These are phyloP conservation scores for Andrena hattorfiana DNA, from an alignment of 2,888 invertebrate genomes.

Conservation along the genomic window DNA sequence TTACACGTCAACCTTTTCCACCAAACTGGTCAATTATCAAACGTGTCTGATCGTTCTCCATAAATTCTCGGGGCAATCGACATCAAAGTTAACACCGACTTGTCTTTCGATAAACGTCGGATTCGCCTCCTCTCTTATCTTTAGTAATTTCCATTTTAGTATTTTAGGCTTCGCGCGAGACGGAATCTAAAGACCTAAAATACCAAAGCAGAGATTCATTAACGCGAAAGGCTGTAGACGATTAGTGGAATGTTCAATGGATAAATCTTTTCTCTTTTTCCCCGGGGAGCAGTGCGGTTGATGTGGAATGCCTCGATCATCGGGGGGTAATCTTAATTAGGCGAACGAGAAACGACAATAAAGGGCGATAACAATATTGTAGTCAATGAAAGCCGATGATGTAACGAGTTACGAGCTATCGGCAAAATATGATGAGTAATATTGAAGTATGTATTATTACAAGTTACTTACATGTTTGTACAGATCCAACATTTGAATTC, in stretches of 20 bases:
- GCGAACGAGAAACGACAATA: conserved; percentile 46
- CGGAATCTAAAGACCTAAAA: conserved; percentile 42
- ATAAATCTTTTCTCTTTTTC: conserved; percentile 10
- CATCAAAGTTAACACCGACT: conserved; percentile 42
- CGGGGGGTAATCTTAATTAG: conserved; percentile 38
- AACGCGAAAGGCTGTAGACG: conserved; percentile 3
- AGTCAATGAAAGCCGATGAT: conserved; percentile 45
- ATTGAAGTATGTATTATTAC: conserved; percentile 63
- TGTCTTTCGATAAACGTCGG: conserved; percentile 2
- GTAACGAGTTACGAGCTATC: conserved; percentile 42
- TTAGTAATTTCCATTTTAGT: conserved; percentile 32
- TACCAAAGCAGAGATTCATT: conserved; percentile 33
- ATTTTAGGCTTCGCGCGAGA: conserved; percentile 20
- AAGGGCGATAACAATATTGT: conserved; percentile 50
- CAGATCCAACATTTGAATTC: conserved; percentile 80
- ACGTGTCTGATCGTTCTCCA: conserved; percentile 31
- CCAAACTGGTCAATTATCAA: conserved; percentile 72
- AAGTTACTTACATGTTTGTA: conserved; percentile 78
- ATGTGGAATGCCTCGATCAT: conserved; percentile 61
- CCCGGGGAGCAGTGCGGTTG: conserved; percentile 32
- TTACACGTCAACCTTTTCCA: conserved; percentile 68
- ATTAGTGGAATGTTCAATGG: conserved; percentile 52
- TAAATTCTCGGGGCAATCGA: conserved; percentile 54
- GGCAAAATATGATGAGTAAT: conserved; percentile 59
- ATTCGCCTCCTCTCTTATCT: conserved; percentile 5